Evolutionary conservation across 2,888 invertebrate species (phyloP).

Genomic region (Charanyca ferruginea): DNA sequence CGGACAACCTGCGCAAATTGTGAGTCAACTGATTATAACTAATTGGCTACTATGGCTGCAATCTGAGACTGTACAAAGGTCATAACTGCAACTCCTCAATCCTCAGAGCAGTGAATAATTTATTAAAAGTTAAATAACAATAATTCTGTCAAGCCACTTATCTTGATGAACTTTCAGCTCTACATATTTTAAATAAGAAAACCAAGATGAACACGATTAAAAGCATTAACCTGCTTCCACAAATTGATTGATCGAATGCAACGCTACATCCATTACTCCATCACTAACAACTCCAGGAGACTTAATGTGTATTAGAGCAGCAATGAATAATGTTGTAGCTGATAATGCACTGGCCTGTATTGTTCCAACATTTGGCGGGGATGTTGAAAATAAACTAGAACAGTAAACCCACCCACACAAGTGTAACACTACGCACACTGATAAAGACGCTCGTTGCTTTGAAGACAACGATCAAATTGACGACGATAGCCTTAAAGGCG

Average conservation of each 20-base stretch:
- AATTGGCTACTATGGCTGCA: constrained; percentile 49
- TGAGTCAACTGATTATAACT: constrained; percentile 57
- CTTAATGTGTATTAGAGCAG: constrained; percentile 27
- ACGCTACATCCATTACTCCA: constrained; percentile 11
- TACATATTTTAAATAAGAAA: constrained; percentile 5
- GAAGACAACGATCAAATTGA: constrained; percentile 58
- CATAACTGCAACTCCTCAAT: constrained; percentile 4
- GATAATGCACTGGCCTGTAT: constrained; percentile 33
- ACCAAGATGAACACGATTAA: constrained; percentile 8
- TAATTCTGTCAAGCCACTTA: not conserved
- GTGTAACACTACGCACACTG: constrained; percentile 31
- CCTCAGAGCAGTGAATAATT: not conserved
- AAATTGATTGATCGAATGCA: constrained; percentile 6
- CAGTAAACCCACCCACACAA: constrained; percentile 38
- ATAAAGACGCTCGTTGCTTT: constrained; percentile 50
- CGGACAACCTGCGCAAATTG: constrained; percentile 56
- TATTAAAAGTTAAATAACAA: not conserved
- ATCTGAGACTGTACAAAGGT: constrained; percentile 49
- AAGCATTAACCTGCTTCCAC: constrained; percentile 23
- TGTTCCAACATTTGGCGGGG: constrained; percentile 23
- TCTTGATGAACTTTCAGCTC: constrained; percentile 11
- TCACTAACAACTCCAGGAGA: not conserved
- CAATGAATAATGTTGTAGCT: constrained; percentile 23
- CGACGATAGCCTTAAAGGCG: constrained; percentile 50
- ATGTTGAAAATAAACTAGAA: constrained; percentile 51